Percentiles rank a stretch among this genome's conserved stretches.
phyloP scores from a whole-genome alignment of 2,888 invertebrate genomes.

The Augochlorella aurata region DNA sequence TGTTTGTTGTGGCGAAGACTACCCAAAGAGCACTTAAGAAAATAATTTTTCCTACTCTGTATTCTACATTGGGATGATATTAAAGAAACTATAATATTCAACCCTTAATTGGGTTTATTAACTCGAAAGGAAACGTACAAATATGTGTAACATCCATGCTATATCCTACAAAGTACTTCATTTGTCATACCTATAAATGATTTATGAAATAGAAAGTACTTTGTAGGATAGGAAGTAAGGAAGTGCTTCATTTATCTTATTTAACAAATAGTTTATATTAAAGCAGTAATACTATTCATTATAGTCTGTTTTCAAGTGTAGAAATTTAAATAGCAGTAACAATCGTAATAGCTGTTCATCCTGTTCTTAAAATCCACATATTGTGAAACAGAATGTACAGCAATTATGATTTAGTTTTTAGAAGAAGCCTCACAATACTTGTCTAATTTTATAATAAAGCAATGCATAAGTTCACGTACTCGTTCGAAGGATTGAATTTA shows the following conservation, averaged over 20 bases:
- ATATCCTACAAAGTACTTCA: too few relatives aligned
- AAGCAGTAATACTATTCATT: background rate
- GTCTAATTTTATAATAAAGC: too few relatives aligned
- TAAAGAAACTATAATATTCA: too few relatives aligned
- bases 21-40: background rate
- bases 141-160: background rate
- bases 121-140: background rate
- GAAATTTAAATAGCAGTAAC: background rate
- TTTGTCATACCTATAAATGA: too few relatives aligned
- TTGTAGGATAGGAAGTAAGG: too few relatives aligned
- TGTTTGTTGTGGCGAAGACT: background rate
- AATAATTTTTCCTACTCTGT: background rate
- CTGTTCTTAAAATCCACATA: too few relatives aligned
- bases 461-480: background rate
- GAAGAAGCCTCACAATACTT: too few relatives aligned
- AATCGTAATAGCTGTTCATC: too few relatives aligned
- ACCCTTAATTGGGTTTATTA: background rate
- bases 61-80: too few relatives aligned
- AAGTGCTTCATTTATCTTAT: background rate
- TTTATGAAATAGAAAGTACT: too few relatives aligned
- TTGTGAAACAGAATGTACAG: too few relatives aligned
- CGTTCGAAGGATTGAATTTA: background rate
- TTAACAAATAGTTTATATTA: background rate
- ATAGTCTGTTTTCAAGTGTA: background rate
- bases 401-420: too few relatives aligned